A percentile compares a stretch with the other conserved stretches of the same genome.
phyloP scores from a whole-genome alignment of 1,140 invertebrate genomes.

The Proctacanthus coquilletti region DNA sequence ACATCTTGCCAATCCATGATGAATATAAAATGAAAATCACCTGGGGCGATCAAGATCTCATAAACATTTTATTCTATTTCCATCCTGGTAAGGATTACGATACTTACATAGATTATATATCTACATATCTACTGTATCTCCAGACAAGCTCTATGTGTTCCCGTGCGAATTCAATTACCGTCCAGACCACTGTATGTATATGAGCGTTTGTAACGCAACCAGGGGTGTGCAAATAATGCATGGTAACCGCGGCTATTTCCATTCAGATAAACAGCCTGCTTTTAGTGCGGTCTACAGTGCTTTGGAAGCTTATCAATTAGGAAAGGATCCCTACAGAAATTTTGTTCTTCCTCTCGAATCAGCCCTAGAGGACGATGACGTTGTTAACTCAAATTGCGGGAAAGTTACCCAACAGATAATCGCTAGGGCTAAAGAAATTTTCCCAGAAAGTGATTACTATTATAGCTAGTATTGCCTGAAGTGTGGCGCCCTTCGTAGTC shows the following conservation, averaged over 20 bases:
- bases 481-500: too few species aligned
- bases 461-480: neutral
- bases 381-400: slow-evolving; percentile 34
- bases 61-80: slow-evolving; percentile 89
- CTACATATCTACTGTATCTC: slow-evolving; percentile 14
- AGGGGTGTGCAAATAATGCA: slow-evolving; percentile 74
- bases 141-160: slow-evolving; percentile 64
- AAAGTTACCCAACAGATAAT: slow-evolving; percentile 33
- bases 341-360: slow-evolving; percentile 33
- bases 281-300: slow-evolving; percentile 62
- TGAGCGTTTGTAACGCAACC: slow-evolving; percentile 67
- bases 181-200: slow-evolving; percentile 91
- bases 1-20: slow-evolving; percentile 69
- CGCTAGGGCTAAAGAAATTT: slow-evolving; percentile 21
- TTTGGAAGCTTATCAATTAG: slow-evolving; percentile 42
- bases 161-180: slow-evolving; percentile 83
- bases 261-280: slow-evolving; percentile 70
- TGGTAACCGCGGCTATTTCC: slow-evolving; percentile 73
- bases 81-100: slow-evolving; percentile 51
- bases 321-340: slow-evolving; percentile 31
- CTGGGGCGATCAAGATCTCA: slow-evolving; percentile 96
- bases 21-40: slow-evolving; percentile 77
- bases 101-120: too few species aligned
- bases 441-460: slow-evolving; percentile 3
- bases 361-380: slow-evolving; percentile 24